Evolutionary conservation across 2,888 invertebrate genomes (phyloP), one percentile per base, ranked within the genome.

Genomic region (Agrotis clavis): DNA sequence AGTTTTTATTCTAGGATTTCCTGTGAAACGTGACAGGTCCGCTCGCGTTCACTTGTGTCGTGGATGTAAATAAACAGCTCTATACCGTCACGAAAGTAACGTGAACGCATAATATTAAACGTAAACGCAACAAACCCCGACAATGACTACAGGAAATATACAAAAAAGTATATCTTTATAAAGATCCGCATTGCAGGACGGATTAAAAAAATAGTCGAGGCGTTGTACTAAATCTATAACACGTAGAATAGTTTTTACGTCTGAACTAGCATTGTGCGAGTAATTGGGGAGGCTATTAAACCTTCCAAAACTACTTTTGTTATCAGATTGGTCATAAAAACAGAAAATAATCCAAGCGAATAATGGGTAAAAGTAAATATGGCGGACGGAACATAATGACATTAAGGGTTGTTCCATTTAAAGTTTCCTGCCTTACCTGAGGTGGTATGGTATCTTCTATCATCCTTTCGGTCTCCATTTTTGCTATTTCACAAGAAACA

Each of bases 391-490:
- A 90, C 93, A 91, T 94, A 94, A 91, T 95, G 95, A 94, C 94
- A 94, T 91, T 93, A 94, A 85, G 90, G 88, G 87, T 86, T 94
- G 95, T 87, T 91, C 96, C 87, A 95, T 88, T 93, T 95, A 87
- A 87, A 87, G 79, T 90, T 94, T 88, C 73, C 71, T 77, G 74
- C 56, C 84, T 76, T 93, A 96, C 96, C 96, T 96, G 95, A 74
- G 95, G 94, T 86, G 94, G 93, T 90, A 94, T 92, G 80, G 94
- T 93, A 80, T 98, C 98, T 97, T 98, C 98, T 97, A 98, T 98
- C 96, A 98, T 97, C 97, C 98, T 98, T 97, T 98, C 98, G 96
- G 98, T 98, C 97, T 98, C 98, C 98, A 98, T 98, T 97, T 98
- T 98, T 97, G 97, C 97, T 97, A 98, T 97, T 94, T 94, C 95